Conservation (phyloP, 2,797 vertebrate species). For the Balearica regulorum region DNA sequence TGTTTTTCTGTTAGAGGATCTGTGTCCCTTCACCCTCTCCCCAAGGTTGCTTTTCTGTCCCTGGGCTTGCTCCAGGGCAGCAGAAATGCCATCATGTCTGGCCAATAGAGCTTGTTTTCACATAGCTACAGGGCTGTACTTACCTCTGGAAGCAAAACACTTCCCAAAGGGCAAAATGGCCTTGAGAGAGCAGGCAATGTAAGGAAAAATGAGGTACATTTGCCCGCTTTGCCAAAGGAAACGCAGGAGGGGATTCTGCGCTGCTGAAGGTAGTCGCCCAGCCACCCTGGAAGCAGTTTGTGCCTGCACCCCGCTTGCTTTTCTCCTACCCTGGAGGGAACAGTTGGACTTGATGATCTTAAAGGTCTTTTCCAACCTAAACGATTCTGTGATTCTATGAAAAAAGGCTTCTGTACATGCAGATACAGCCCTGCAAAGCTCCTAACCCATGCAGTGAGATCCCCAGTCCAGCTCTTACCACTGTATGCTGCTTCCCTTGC, state of each 20-base stretch:
- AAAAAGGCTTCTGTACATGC: not conserved
- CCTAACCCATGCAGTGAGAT: not conserved
- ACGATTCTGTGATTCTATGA: too few species aligned
- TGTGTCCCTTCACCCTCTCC: not conserved
- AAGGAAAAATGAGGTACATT: not conserved
- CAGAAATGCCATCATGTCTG: not conserved
- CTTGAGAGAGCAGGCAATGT: not conserved
- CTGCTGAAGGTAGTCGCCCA: not conserved
- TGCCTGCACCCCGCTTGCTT: not conserved
- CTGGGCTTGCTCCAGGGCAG: not conserved
- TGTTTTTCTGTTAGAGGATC: not conserved
- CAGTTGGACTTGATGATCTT: too few species aligned
- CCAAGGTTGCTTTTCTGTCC: not conserved
- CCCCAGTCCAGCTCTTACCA: not conserved
- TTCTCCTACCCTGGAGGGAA: not conserved
- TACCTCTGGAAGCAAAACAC: not conserved
- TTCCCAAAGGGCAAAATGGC: not conserved
- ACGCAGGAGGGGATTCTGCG: not conserved
- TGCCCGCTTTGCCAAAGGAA: not conserved
- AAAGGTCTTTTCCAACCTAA: too few species aligned
- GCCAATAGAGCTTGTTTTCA: not conserved
- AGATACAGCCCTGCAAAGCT: not conserved
- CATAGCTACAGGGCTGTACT: not conserved
- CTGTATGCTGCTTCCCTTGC: not conserved
- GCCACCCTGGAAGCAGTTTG: not conserved